Evolutionary conservation across 2,113 vertebrate species (phyloP), one percentile per base, ranked within the genome.

Genomic region (Panthera uncia): DNA sequence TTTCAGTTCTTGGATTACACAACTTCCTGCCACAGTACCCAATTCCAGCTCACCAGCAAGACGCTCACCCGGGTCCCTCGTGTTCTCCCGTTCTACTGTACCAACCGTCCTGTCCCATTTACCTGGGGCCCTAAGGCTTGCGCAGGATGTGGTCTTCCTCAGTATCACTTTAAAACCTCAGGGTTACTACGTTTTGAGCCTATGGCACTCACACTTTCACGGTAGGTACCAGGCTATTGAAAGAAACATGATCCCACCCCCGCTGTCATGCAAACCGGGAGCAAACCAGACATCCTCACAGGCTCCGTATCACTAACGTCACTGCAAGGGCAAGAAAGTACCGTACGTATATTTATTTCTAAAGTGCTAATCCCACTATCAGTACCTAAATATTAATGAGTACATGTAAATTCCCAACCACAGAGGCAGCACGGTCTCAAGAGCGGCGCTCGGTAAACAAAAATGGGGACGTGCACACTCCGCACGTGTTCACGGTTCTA

Each of bases 71-170:
- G 0, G 27, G n/a, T 45, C 29, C 65, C 31, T 12, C 5, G 1
- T 6, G 5, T 13, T 45, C 27, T 29, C 4, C 4, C 4, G 33
- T 1, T 19, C 36, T 3, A 21, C 21, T 5, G 0, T 1, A 13
- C 11, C 41, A n/a, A 7, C 19, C 50, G 10, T 8, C 4, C 23
- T 6, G 3, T 18, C 38, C 0, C 4, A 2, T 18, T 18, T 48
- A 19, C 3, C 1, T 0, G 33, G 31, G 81, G 14, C 11, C 38
- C 15, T 15, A 8, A 0, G 41, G 7, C n/a, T 68, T 8, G 3
- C 23, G 55, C 3, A 36, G 41, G 45, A 52, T 0, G 1, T 10
- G 1, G 31, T n/a, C 36, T 27, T 69, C 31, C 68, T 63, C 41
- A 31, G 41, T 6, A 3, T 66, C 36, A 68, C 8, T 69, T 66